Evolutionary conservation across 2,888 invertebrate species (phyloP).

Genomic region (Catotricha subobsoleta): DNA sequence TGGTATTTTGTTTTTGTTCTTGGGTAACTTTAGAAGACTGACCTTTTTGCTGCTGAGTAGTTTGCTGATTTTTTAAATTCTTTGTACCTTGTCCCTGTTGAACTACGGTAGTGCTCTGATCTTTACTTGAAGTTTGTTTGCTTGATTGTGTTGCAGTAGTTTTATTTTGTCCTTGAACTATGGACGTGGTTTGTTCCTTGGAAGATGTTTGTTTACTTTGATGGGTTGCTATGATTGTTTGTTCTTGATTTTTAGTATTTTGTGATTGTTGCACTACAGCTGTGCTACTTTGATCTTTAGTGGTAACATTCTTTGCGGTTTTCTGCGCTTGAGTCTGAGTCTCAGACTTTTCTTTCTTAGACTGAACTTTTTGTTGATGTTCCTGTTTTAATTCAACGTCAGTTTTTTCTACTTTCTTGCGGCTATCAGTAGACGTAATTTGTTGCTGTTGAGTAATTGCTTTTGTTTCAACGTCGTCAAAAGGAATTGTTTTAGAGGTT

Average conservation of each 20-base stretch:
- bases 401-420: slow-evolving; percentile 1
- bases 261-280: background rate
- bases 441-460: background rate
- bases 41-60: too few species aligned
- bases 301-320: background rate
- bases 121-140: too few species aligned
- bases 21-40: background rate
- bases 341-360: background rate
- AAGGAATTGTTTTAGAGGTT: background rate
- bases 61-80: background rate
- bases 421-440: too few species aligned
- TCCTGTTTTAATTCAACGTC: background rate
- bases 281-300: background rate
- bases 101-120: too few species aligned
- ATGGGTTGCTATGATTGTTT: too few species aligned
- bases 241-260: background rate
- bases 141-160: too few species aligned
- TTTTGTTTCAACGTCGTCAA: background rate
- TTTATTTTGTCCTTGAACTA: too few species aligned
- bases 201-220: too few species aligned
- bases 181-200: too few species aligned
- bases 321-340: background rate
- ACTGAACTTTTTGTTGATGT: background rate
- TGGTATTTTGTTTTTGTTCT: background rate
- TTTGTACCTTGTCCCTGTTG: too few species aligned